Base-by-base conservation (phyloP, 1,140 invertebrate species). In the Zaprionus gabonicus region DNA sequence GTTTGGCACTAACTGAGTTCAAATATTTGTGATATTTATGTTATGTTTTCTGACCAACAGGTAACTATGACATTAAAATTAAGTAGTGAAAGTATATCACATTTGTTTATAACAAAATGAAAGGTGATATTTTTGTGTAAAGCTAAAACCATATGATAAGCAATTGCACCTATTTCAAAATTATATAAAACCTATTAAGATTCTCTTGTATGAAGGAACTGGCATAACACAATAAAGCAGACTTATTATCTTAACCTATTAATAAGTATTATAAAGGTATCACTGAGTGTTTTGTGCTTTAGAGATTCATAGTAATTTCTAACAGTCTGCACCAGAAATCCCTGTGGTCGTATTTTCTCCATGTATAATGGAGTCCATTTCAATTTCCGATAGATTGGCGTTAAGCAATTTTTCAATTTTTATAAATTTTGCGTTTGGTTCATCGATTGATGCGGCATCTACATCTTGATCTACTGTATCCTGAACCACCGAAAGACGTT, bases 301-400 rank as follows among this genome's bases (percentile, higher is more conserved):
- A 15, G 28, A 55, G 34, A 41, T 70, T 70, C 23, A 65, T 36
- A 41, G 44, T 56, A 38, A 10, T 41, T n/a, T 46, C 57, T 70
- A 87, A 51, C 78, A 79, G 66, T 85, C 82, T 49, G 79, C 71
- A 78, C 88, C 88, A 2, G 81, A 65, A 28, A 91, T 91, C 49
- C 90, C 91, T 6, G 90, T 91, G 38, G 56, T 78, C 5, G 74
- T 53, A 27, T 87, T 87, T 41, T 84, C 82, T 28, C 81, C 86
- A 55, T 92, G 91, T 56, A 92, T 85, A 44, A 92, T 91, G 4
- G 82, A 60, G 59, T 92, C 91, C 81, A 92, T 87, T 82, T 92
- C 82, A 38, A 85, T 83, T 77, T 92, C 81, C 1, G 91, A 86
- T 31, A 92, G 69, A 67, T 87, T 78, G 13, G 75, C 68, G 15